phyloP scores from a whole-genome alignment of 1,140 invertebrate species.

The Atta colombica region DNA sequence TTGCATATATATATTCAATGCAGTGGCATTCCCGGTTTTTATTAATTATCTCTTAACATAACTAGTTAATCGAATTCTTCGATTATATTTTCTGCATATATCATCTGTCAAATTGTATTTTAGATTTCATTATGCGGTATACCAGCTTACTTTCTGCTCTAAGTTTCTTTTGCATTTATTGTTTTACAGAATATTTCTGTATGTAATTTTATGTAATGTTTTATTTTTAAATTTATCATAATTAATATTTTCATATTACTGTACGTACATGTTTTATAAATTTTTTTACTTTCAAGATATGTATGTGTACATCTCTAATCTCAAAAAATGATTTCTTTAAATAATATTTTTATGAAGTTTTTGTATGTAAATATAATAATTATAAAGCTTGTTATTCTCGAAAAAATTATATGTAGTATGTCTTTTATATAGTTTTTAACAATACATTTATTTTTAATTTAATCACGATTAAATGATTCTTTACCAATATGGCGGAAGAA shows the following conservation, averaged over 20 bases:
- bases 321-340: slow-evolving; percentile 12
- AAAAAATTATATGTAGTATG: not conserved
- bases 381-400: not conserved
- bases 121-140: not conserved
- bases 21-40: slow-evolving; percentile 23
- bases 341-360: not conserved
- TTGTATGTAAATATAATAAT: not conserved
- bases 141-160: not conserved
- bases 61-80: slow-evolving; percentile 34
- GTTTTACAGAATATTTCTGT: not conserved
- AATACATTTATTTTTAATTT: not conserved
- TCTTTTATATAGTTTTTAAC: not conserved
- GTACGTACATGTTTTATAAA: not conserved
- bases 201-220: not conserved
- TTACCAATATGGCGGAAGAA: slow-evolving; percentile 55
- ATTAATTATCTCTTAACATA: slow-evolving; percentile 39
- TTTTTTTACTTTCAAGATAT: not conserved
- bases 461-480: slow-evolving; percentile 21
- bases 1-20: not conserved
- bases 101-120: slow-evolving; percentile 26
- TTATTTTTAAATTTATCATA: not conserved
- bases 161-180: not conserved
- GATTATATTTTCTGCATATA: not conserved
- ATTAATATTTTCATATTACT: not conserved
- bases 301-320: not conserved